Conservation (phyloP, 1,140 invertebrate species). For the Cotesia typhae region DNA sequence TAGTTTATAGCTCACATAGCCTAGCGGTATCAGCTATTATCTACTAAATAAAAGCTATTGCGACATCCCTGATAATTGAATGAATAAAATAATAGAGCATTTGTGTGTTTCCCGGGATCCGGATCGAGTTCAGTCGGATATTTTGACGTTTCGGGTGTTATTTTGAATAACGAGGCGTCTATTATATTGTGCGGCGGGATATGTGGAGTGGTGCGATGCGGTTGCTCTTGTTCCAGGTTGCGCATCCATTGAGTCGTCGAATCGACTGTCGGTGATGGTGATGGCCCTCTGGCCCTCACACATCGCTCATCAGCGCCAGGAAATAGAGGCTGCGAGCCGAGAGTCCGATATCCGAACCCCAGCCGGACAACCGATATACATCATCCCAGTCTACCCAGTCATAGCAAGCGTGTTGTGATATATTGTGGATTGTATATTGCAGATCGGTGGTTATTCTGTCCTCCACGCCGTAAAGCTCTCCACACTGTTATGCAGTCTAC, state of each 20-base stretch:
- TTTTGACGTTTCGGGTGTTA: constrained; percentile 18
- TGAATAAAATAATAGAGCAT: not conserved
- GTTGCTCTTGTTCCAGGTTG: constrained; percentile 12
- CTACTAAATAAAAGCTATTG: not conserved
- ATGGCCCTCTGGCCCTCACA: not conserved
- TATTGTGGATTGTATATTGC: not conserved
- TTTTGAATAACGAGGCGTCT: constrained; percentile 24
- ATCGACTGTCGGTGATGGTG: constrained; percentile 18
- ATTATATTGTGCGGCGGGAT: constrained; percentile 8
- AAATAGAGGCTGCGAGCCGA: constrained; percentile 15
- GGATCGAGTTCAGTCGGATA: not conserved
- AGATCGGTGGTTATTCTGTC: not conserved
- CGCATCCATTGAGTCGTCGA: constrained; percentile 17
- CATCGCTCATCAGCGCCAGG: constrained; percentile 17
- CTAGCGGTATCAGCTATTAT: not conserved
- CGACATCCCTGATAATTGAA: no score
- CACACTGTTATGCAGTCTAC: not conserved
- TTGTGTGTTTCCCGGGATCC: not conserved
- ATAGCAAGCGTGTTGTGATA: not conserved
- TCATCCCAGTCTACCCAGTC: not conserved
- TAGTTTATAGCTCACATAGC: no score
- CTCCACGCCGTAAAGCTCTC: not conserved
- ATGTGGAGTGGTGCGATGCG: constrained; percentile 3
- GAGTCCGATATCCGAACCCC: not conserved
- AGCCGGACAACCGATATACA: not conserved